phyloP scores from a whole-genome alignment of 1,140 invertebrate species.

The Drosophila pandora region DNA sequence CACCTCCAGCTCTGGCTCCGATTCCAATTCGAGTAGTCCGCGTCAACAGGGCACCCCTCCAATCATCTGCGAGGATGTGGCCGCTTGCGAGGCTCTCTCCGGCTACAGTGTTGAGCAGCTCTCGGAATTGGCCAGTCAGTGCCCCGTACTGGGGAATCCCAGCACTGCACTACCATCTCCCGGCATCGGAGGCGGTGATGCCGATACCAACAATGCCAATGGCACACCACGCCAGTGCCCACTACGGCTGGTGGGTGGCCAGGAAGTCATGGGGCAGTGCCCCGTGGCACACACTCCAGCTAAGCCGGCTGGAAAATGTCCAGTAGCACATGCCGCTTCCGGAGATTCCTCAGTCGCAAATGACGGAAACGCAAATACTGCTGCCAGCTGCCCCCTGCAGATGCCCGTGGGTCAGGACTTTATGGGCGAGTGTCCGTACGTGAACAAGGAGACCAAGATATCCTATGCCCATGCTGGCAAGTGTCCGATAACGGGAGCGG shows the following conservation, averaged over 20 bases:
- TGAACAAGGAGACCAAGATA: conserved; percentile 73
- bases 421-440: conserved; percentile 85
- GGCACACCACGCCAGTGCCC: conserved; percentile 76
- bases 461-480: conserved; percentile 67
- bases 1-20: conserved; percentile 34
- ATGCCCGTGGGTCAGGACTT: conserved; percentile 85
- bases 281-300: conserved; percentile 83
- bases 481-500: conserved; percentile 59
- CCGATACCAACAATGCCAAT: conserved; percentile 47
- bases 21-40: conserved; percentile 56
- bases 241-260: conserved; percentile 84
- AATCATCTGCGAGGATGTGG: conserved; percentile 75
- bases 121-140: conserved; percentile 77
- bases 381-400: conserved; percentile 54
- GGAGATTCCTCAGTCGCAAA: conserved; percentile 22
- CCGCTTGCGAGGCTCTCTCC: conserved; percentile 44
- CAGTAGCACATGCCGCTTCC: conserved; percentile 49
- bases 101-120: conserved; percentile 71
- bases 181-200: conserved; percentile 61
- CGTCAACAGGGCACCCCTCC: conserved; percentile 65
- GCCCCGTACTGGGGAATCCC: conserved; percentile 69
- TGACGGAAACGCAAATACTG: conserved; percentile 25
- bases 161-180: conserved; percentile 19
- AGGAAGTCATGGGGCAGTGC: conserved; percentile 86
- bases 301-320: conserved; percentile 70